Evolutionary conservation across 2,113 vertebrate species (phyloP).

Genomic region (Spea bombifrons): DNA sequence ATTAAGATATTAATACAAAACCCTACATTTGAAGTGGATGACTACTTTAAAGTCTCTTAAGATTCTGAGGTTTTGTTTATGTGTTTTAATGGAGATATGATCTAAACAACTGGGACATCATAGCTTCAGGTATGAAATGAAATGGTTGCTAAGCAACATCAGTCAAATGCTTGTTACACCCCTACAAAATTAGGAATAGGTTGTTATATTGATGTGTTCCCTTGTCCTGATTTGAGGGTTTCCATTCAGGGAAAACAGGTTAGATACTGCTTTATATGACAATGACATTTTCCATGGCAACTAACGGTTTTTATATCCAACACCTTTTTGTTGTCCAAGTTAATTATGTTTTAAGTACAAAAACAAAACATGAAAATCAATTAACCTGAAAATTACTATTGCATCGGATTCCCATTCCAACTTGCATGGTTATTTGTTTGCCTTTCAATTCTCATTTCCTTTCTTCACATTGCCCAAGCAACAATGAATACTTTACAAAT

Average conservation of each 20-base stretch:
- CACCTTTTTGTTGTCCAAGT: constrained; percentile 10
- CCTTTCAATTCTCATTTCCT: background rate
- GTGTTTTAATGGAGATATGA: constrained; percentile 14
- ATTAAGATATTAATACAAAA: background rate
- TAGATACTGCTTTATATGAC: background rate
- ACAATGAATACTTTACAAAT: background rate
- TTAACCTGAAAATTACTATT: background rate
- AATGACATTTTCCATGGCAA: constrained; percentile 15
- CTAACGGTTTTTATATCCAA: constrained; percentile 11
- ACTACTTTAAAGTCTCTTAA: background rate
- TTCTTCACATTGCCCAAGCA: background rate
- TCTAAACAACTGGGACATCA: constrained; percentile 33
- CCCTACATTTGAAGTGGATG: background rate
- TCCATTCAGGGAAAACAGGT: constrained; percentile 19
- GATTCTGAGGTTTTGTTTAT: too few species aligned
- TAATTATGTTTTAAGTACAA: background rate
- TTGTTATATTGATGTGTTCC: constrained; percentile 31
- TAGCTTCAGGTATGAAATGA: constrained; percentile 31
- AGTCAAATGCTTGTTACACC: constrained; percentile 23
- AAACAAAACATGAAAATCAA: constrained; percentile 3
- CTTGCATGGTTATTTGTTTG: background rate
- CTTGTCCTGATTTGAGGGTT: constrained; percentile 12
- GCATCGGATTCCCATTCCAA: background rate
- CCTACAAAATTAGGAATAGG: constrained; percentile 32
- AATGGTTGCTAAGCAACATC: constrained; percentile 39